Percentiles rank a stretch among this genome's conserved stretches.
phyloP scores from a whole-genome alignment of 1,140 invertebrate genomes.

The Antheraea mylitta region DNA sequence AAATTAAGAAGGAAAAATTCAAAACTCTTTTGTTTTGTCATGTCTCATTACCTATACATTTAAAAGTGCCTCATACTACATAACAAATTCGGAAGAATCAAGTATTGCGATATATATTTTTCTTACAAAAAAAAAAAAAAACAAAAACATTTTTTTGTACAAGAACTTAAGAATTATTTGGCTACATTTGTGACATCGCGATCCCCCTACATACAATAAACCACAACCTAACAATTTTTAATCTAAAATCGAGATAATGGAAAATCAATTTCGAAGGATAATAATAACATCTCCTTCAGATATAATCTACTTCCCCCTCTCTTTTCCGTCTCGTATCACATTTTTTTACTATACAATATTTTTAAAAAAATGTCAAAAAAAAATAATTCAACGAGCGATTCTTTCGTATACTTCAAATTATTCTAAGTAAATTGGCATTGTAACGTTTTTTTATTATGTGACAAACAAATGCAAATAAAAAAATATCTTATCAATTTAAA shows the following conservation, averaged over 20 bases:
- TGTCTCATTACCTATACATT: conserved; percentile 44
- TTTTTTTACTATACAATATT: conserved; percentile 44
- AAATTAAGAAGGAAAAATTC: conserved; percentile 38
- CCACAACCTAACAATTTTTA: conserved; percentile 70
- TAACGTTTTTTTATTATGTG: too few relatives aligned
- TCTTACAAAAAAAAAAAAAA: conserved; percentile 45
- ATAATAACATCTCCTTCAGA: conserved; percentile 47
- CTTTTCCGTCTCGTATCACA: conserved; percentile 62
- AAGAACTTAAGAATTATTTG: conserved; percentile 64
- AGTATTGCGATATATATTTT: conserved; percentile 58
- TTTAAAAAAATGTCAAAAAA: conserved; percentile 36
- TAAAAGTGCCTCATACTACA: conserved; percentile 43
- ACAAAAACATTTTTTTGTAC: conserved; percentile 47
- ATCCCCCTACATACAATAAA: conserved; percentile 47
- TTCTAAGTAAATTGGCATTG: conserved; percentile 32
- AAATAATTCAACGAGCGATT: conserved; percentile 56
- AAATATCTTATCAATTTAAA: not conserved
- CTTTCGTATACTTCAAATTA: conserved; percentile 66
- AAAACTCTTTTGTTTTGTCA: conserved; percentile 54
- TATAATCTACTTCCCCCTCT: conserved; percentile 50
- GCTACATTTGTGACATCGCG: conserved; percentile 64
- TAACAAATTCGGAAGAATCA: conserved; percentile 68
- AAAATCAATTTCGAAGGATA: conserved; percentile 48
- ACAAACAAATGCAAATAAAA: too few relatives aligned
- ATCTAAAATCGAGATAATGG: conserved; percentile 45